Evolutionary conservation across 2,888 invertebrate species (phyloP).

Genomic region (Drosophila antonietae): DNA sequence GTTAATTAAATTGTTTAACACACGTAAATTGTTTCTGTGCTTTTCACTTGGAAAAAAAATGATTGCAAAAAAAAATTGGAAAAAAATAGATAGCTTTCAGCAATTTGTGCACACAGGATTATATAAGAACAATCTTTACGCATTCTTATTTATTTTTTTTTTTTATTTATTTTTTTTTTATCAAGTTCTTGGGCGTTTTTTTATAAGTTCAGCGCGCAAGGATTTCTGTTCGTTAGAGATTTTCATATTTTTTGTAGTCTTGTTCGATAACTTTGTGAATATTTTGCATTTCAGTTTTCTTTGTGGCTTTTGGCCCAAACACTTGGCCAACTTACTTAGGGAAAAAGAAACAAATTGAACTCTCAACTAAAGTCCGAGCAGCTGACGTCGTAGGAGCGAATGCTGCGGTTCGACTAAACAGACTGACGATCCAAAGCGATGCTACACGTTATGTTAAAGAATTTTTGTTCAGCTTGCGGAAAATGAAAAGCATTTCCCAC

Average conservation of each 20-base stretch:
- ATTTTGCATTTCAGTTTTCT: not conserved
- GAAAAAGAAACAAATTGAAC: slow-evolving; percentile 85
- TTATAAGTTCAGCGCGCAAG: slow-evolving; percentile 49
- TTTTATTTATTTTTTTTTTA: slow-evolving; percentile 1
- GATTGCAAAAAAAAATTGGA: slow-evolving; percentile 70
- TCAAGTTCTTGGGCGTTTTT: slow-evolving; percentile 15
- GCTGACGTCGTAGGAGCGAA: slow-evolving; percentile 85
- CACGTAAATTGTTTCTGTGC: slow-evolving; percentile 28
- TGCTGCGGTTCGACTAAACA: slow-evolving; percentile 86
- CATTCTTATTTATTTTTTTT: slow-evolving; percentile 16
- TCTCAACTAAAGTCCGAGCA: slow-evolving; percentile 85
- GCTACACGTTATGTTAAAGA: slow-evolving; percentile 84
- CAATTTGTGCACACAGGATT: slow-evolving; percentile 46
- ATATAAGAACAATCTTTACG: slow-evolving; percentile 46
- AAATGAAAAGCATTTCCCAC: slow-evolving; percentile 78
- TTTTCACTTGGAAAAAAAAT: slow-evolving; percentile 67
- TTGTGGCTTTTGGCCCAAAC: slow-evolving; percentile 29
- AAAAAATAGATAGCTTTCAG: slow-evolving; percentile 46
- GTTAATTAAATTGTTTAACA: slow-evolving; percentile 20
- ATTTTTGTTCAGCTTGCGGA: slow-evolving; percentile 81
- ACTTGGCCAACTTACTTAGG: slow-evolving; percentile 84
- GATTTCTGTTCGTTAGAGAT: slow-evolving; percentile 31
- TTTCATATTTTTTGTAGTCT: slow-evolving; percentile 19
- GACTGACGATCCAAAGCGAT: slow-evolving; percentile 85
- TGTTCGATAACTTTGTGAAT: slow-evolving; percentile 29